Percentiles rank a stretch among this genome's conserved stretches.
Evolutionary conservation across 1,140 invertebrate genomes (phyloP).

Genomic region (Hyles euphorbiae): DNA sequence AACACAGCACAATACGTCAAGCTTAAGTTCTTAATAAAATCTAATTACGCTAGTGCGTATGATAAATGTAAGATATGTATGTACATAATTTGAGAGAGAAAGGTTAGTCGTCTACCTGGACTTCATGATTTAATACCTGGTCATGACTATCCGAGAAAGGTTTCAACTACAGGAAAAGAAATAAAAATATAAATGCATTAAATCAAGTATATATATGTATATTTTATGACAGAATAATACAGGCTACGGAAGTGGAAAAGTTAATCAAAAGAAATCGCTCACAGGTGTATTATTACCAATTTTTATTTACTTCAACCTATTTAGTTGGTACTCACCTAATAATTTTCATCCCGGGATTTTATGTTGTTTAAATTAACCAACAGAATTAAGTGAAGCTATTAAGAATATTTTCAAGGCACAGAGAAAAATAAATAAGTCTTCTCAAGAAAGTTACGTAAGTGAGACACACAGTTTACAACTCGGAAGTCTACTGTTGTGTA

Average conservation of each 20-base stretch:
- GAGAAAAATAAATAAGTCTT: too few relatives aligned
- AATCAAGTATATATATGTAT: neutral
- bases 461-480: too few relatives aligned
- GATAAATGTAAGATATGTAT: too few relatives aligned
- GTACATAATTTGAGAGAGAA: too few relatives aligned
- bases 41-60: conserved; percentile 7
- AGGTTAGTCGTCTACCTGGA: conserved; percentile 55
- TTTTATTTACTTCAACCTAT: conserved; percentile 1
- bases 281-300: conserved; percentile 1
- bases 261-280: conserved; percentile 1
- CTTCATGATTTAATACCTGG: conserved; percentile 54
- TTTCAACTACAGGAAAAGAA: conserved; percentile 71
- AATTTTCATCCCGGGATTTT: neutral
- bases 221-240: conserved; percentile 1
- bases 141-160: conserved; percentile 72
- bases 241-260: neutral
- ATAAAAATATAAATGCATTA: conserved; percentile 53
- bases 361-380: neutral
- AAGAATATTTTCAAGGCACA: too few relatives aligned
- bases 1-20: too few relatives aligned
- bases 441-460: too few relatives aligned
- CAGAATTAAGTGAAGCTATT: too few relatives aligned
- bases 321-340: conserved; percentile 3
- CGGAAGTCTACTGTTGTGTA: too few relatives aligned
- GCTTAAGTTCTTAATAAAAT: neutral